These are phyloP conservation scores for Drosophila pruinosa DNA, from an alignment of 1,140 invertebrate genomes.

Conservation along the genomic window DNA sequence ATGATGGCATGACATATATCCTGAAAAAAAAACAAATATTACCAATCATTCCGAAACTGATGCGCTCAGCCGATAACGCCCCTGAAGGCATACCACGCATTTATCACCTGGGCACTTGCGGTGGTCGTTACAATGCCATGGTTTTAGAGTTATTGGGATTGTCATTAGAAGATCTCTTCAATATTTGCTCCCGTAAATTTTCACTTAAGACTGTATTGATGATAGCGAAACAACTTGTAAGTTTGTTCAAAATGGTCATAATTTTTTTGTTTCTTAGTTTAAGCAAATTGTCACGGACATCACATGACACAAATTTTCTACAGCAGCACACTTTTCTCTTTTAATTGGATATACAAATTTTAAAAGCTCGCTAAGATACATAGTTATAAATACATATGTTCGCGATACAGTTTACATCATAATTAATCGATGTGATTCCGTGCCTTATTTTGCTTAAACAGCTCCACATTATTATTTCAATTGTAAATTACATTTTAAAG, in stretches of 20 bases:
- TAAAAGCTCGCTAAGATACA: no score
- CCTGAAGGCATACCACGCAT: conserved; percentile 90
- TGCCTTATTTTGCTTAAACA: conserved; percentile 12
- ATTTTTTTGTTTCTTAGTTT: conserved; percentile 27
- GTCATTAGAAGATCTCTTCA: conserved; percentile 92
- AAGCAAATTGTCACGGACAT: conserved; percentile 24
- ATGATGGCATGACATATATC: conserved; percentile 58
- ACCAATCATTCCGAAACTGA: conserved; percentile 19
- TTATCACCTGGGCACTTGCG: conserved; percentile 93
- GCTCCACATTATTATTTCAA: conserved; percentile 28
- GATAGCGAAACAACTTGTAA: conserved; percentile 88
- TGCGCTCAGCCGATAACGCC: conserved; percentile 83
- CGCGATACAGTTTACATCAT: background rate
- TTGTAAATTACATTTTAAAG: conserved; percentile 50
- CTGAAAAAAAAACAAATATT: conserved; percentile 17
- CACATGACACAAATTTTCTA: conserved; percentile 9
- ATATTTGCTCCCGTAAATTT: conserved; percentile 90
- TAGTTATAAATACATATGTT: no score
- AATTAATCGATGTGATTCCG: conserved; percentile 31
- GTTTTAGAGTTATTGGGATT: conserved; percentile 91
- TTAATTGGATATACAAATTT: background rate
- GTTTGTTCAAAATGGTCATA: conserved; percentile 46
- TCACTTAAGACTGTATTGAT: conserved; percentile 91
- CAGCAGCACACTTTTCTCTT: background rate
- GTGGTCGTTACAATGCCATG: conserved; percentile 91